These are phyloP conservation scores for Spea multiplicata DNA, from an alignment of 2,113 vertebrate species.

Conservation along the genomic window DNA sequence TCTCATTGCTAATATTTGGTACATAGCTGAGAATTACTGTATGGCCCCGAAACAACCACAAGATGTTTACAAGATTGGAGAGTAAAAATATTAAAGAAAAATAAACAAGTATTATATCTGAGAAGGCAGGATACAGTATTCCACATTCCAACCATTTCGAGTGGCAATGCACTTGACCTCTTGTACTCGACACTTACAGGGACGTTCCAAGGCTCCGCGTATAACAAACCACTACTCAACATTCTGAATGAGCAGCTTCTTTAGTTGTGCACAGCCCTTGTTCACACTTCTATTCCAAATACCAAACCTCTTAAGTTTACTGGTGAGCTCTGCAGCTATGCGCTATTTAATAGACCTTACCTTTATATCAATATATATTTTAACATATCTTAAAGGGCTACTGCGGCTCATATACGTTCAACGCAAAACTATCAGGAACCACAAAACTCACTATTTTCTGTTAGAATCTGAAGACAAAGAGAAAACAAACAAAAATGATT, in stretches of 20 bases:
- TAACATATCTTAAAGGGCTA: too few relatives aligned
- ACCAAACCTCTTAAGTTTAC: constrained; percentile 7
- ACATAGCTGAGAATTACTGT: not conserved
- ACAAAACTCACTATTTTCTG: too few relatives aligned
- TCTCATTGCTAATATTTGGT: not conserved
- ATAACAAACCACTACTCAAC: not conserved
- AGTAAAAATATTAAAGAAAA: not conserved
- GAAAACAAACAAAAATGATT: too few relatives aligned
- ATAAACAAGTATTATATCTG: not conserved
- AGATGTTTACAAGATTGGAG: not conserved
- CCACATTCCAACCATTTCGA: not conserved
- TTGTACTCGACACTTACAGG: not conserved
- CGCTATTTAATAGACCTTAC: too few relatives aligned
- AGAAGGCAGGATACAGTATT: not conserved
- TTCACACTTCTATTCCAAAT: constrained; percentile 21
- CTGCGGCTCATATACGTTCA: too few relatives aligned
- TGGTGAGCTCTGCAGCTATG: too few relatives aligned
- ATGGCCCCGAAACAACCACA: not conserved
- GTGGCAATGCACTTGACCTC: not conserved
- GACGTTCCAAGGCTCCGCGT: not conserved
- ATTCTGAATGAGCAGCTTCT: constrained; percentile 9
- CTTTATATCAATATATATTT: too few relatives aligned
- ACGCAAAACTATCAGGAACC: too few relatives aligned
- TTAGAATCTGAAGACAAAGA: too few relatives aligned
- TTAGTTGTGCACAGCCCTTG: not conserved